A percentile compares a stretch with the other conserved stretches of the same genome.
These are phyloP conservation scores for Scaptodrosophila lebanonensis DNA, from an alignment of 1,140 invertebrate genomes.

Conservation along the genomic window DNA sequence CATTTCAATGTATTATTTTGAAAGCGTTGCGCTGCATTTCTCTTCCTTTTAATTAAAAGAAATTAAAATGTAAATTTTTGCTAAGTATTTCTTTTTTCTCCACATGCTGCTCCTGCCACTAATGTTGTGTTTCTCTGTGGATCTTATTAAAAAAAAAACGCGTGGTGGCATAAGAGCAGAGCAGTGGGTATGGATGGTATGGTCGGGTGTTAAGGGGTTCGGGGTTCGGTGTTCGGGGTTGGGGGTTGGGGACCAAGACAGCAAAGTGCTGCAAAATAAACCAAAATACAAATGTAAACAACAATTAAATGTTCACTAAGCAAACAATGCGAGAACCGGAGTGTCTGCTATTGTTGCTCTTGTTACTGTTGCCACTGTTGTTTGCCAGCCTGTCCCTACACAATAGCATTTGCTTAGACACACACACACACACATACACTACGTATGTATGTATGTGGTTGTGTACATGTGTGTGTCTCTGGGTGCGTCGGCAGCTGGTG, in stretches of 20 bases:
- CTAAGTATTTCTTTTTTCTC: constrained; percentile 16
- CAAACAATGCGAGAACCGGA: constrained; percentile 42
- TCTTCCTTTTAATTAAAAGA: constrained; percentile 65
- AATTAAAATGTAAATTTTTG: constrained; percentile 70
- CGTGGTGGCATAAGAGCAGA: neutral
- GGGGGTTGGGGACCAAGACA: neutral
- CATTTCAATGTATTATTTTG: constrained; percentile 60
- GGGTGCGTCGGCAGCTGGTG: too few species aligned
- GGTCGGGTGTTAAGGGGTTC: neutral
- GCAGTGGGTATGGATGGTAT: neutral
- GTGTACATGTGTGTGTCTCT: neutral
- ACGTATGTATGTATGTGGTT: too few species aligned
- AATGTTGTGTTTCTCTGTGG: constrained; percentile 25
- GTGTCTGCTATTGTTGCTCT: neutral
- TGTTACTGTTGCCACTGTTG: too few species aligned
- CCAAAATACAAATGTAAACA: constrained; percentile 72
- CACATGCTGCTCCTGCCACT: constrained; percentile 8
- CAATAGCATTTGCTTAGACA: too few species aligned
- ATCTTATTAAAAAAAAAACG: constrained; percentile 51
- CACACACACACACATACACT: too few species aligned
- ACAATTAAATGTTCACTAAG: constrained; percentile 73
- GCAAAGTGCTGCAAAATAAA: constrained; percentile 50
- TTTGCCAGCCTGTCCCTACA: too few species aligned
- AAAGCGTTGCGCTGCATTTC: constrained; percentile 9
- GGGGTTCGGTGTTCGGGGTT: neutral